Evolutionary conservation across 2,797 vertebrate genomes (phyloP).

Genomic region (Tympanoctomys barrerae): DNA sequence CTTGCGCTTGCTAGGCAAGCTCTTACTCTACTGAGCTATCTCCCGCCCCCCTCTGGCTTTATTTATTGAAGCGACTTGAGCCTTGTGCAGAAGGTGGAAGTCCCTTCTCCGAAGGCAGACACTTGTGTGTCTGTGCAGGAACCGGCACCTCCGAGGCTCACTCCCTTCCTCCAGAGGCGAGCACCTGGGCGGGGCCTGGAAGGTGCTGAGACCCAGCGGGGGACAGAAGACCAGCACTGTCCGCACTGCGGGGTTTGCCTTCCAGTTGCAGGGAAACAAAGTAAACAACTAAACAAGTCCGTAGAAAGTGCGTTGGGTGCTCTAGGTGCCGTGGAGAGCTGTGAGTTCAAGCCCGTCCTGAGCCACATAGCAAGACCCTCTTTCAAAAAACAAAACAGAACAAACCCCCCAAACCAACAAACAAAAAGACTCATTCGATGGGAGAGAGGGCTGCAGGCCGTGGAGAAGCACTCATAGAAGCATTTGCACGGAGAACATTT

Average conservation of each 20-base stretch:
- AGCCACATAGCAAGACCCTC: background rate
- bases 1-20: too few relatives aligned
- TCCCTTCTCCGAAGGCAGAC: background rate
- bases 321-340: too few relatives aligned
- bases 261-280: slow-evolving; percentile 30
- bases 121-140: slow-evolving; percentile 19
- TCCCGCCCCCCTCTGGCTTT: background rate
- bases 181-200: background rate
- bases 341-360: background rate
- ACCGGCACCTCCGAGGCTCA: background rate
- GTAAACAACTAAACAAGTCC: background rate
- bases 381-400: background rate
- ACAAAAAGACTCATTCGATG: background rate
- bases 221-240: background rate
- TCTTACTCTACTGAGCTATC: too few relatives aligned
- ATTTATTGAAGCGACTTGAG: background rate
- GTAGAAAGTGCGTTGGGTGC: background rate
- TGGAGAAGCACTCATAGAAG: background rate
- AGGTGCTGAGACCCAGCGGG: background rate
- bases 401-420: background rate
- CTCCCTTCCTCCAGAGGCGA: background rate
- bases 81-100: background rate
- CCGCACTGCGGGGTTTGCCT: background rate
- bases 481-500: background rate
- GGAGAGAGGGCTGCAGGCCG: background rate